phyloP scores from a whole-genome alignment of 2,888 invertebrate species.

The Agonopterix alstromeriana region DNA sequence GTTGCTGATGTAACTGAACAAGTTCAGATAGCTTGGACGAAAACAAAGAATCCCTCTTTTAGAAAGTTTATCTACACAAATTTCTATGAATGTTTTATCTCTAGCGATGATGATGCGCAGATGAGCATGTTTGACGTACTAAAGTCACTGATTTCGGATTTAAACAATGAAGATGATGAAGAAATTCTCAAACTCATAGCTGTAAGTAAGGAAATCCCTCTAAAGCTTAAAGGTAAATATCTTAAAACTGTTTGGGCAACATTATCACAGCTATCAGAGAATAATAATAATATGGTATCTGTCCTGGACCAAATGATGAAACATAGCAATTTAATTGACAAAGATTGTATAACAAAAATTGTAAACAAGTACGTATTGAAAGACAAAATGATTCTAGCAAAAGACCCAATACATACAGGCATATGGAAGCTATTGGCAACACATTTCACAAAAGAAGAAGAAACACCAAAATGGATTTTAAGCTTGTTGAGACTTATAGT shows the following conservation, averaged over 20 bases:
- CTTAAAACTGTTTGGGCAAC: slow-evolving; percentile 28
- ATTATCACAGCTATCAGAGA: slow-evolving; percentile 23
- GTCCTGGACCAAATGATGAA: slow-evolving; percentile 22
- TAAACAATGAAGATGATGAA: slow-evolving; percentile 37
- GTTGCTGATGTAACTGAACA: slow-evolving; percentile 22
- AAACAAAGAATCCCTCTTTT: slow-evolving; percentile 33
- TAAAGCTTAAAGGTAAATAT: slow-evolving; percentile 21
- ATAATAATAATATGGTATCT: slow-evolving; percentile 18
- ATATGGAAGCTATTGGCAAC: slow-evolving; percentile 27
- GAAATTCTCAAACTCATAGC: slow-evolving; percentile 25
- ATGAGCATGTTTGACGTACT: slow-evolving; percentile 30
- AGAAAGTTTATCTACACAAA: slow-evolving; percentile 26
- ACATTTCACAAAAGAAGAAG: slow-evolving; percentile 14
- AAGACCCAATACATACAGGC: not conserved
- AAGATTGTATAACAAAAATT: slow-evolving; percentile 22
- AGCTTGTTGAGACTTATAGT: slow-evolving; percentile 18
- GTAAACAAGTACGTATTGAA: slow-evolving; percentile 26
- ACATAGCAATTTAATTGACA: slow-evolving; percentile 21
- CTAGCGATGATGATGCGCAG: slow-evolving; percentile 15
- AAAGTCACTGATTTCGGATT: slow-evolving; percentile 25
- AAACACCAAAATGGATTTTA: slow-evolving; percentile 14
- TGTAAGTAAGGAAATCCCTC: slow-evolving; percentile 17
- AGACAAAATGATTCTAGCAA: slow-evolving; percentile 9
- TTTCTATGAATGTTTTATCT: slow-evolving; percentile 21
- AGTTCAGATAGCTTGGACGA: slow-evolving; percentile 25